phyloP scores from a whole-genome alignment of 2,113 vertebrate species.

The Cochlearius cochlearius region DNA sequence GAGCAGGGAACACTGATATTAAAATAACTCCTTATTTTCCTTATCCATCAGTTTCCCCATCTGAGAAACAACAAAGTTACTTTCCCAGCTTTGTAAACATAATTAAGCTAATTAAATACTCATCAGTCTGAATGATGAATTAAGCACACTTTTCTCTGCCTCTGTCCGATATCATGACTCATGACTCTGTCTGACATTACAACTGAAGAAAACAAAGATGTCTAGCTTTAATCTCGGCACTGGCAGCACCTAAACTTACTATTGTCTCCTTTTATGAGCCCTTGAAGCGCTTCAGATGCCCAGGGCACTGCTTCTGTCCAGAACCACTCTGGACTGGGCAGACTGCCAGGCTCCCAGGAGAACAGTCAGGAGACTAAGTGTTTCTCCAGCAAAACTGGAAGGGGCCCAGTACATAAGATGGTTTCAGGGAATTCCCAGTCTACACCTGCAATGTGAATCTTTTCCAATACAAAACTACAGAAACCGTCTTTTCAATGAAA shows the following conservation, averaged over 20 bases:
- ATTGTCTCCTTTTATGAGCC: not conserved
- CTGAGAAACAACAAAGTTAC: not conserved
- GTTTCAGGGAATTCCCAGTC: not conserved
- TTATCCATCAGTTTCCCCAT: not conserved
- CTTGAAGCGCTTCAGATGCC: not conserved
- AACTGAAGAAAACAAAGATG: not conserved
- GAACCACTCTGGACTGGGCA: not conserved
- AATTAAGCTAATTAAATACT: not conserved
- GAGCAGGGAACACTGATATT: not conserved
- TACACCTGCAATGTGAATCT: not conserved
- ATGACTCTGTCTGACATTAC: not conserved
- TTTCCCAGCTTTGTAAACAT: not conserved
- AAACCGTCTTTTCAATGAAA: not conserved
- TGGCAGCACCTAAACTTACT: not conserved
- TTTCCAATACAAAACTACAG: not conserved
- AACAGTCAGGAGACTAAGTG: not conserved
- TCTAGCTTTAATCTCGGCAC: not conserved
- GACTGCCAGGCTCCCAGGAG: not conserved
- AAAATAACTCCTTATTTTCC: not conserved
- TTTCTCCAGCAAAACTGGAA: not conserved
- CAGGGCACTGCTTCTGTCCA: not conserved
- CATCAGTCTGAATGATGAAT: not conserved
- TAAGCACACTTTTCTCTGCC: not conserved
- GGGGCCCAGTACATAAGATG: not conserved
- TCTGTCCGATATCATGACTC: not conserved